Evolutionary conservation across 2,888 invertebrate species (phyloP), one percentile per base, ranked within the genome.

Genomic region (Alloplasta piceator): DNA sequence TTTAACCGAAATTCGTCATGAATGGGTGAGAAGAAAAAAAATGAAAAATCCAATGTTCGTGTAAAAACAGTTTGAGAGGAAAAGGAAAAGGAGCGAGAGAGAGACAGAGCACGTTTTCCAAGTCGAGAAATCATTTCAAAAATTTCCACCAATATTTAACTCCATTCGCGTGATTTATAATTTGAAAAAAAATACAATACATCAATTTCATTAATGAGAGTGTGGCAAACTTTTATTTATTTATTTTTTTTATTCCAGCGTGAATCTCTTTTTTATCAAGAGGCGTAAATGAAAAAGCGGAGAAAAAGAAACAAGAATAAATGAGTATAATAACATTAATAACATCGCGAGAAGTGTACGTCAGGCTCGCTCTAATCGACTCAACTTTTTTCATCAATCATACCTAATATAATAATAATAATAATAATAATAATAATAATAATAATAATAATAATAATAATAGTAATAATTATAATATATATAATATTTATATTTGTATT

Each of bases 281-380:
- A n/a, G n/a, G 85, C 50, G 39, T 81, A 46, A 39, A 48, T 56
- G 4, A 48, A 7, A 46, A 78, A 76, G 63, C 80, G n/a, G n/a
- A n/a, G n/a, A n/a, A n/a, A n/a, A n/a, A n/a, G 80, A 80, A 83
- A 88, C 83, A 85, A 87, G 85, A 89, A 89, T 87, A 87, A 88
- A 89, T 89, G 90, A 85, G 86, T 10, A 87, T 84, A 84, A 86
- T 82, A 85, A 77, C 63, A 87, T 86, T 84, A 85, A 85, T 87
- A 88, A 87, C 87, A 88, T 85, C 84, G 86, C 85, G 86, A 87
- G 84, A 82, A 26, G 43, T 52, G 68, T 82, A 83, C 82, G 85
- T 84, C 77, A 80, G 80, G 82, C 82, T 83, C 79, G 72, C 61
- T 72, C 83, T 84, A 81, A 86, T 85, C 64, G 81, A 85, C 83